Conservation (phyloP, 2,113 vertebrate genomes). For the Ornithorhynchus anatinus region DNA sequence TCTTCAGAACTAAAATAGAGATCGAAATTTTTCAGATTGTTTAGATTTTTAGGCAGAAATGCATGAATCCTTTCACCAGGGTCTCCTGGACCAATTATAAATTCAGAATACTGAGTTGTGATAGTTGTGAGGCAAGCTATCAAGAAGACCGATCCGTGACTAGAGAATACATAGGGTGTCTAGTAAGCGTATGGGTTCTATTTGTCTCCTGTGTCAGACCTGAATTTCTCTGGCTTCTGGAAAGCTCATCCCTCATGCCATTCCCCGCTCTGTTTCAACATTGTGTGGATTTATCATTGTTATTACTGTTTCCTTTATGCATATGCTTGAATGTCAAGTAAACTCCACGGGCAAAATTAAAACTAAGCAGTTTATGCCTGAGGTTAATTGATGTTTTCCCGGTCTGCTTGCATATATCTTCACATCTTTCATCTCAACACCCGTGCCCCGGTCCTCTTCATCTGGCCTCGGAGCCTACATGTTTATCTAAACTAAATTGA, state of each 20-base stretch:
- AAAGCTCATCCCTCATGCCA: not conserved
- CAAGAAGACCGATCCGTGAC: too few species aligned
- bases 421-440: not conserved
- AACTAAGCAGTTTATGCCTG: not conserved
- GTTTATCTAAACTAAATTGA: constrained; percentile 11
- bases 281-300: not conserved
- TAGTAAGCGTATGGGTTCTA: too few species aligned
- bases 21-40: too few species aligned
- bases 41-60: too few species aligned
- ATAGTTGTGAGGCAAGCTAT: too few species aligned
- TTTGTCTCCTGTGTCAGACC: too few species aligned
- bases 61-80: too few species aligned
- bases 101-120: too few species aligned
- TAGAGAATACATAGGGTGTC: too few species aligned
- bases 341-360: not conserved
- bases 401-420: not conserved
- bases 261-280: not conserved
- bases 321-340: not conserved
- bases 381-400: constrained; percentile 6
- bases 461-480: not conserved
- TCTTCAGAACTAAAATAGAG: too few species aligned
- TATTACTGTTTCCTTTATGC: not conserved
- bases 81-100: too few species aligned
- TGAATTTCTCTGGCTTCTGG: too few species aligned
- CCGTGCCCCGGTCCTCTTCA: not conserved